Conservation (phyloP, 2,888 invertebrate genomes). For the Uloborus plumipes region DNA sequence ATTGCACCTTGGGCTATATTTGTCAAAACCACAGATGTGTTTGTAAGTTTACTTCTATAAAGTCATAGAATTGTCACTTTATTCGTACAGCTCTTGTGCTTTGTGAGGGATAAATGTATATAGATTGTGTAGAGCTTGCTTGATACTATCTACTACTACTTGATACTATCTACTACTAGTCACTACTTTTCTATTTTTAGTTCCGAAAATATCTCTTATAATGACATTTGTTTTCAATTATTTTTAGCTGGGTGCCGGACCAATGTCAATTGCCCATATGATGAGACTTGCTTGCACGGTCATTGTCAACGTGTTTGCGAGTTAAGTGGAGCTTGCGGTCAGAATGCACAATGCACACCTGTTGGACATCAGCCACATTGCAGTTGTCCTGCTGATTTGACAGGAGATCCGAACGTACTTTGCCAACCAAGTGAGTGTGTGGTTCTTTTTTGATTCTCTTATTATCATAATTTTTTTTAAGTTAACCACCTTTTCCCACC, state of each 20-base stretch:
- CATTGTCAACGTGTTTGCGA: conserved; percentile 84
- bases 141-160: too few relatives aligned
- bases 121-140: too few relatives aligned
- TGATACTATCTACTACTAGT: too few relatives aligned
- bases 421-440: conserved; percentile 74
- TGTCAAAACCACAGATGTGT: conserved; percentile 75
- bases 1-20: conserved; percentile 89
- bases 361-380: conserved; percentile 83
- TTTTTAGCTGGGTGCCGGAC: conserved; percentile 76
- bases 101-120: too few relatives aligned
- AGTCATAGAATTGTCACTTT: too few relatives aligned
- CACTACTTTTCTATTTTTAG: background rate
- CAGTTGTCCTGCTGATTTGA: conserved; percentile 84
- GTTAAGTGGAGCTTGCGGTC: conserved; percentile 81
- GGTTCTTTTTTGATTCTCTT: too few relatives aligned
- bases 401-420: conserved; percentile 82
- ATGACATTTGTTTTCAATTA: background rate
- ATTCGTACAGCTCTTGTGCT: too few relatives aligned
- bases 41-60: conserved; percentile 21
- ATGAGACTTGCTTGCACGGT: conserved; percentile 84
- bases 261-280: conserved; percentile 85
- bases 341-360: conserved; percentile 86
- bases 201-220: background rate
- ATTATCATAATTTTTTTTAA: too few relatives aligned
- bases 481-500: too few relatives aligned